A percentile compares a stretch with the other conserved stretches of the same genome.
Evolutionary conservation across 2,797 vertebrate species (phyloP).

Genomic region (Sardinella longiceps): DNA sequence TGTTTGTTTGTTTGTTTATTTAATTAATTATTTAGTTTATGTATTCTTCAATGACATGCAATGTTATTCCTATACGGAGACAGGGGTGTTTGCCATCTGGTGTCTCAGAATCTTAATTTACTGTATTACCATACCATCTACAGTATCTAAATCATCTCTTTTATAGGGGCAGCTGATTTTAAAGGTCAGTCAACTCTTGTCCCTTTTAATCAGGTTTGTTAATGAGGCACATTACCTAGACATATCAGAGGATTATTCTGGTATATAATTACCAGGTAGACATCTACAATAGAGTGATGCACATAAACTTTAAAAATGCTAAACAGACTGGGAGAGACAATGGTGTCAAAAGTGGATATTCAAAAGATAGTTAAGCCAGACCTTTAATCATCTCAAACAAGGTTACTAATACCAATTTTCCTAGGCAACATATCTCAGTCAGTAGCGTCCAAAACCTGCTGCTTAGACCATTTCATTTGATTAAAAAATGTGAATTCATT

Average conservation of each 20-base stretch:
- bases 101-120: too few species aligned
- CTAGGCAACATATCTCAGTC: constrained; percentile 45
- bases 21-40: too few species aligned
- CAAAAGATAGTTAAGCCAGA: background rate
- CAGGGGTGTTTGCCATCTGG: too few species aligned
- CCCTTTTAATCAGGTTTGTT: background rate
- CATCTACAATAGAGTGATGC: too few species aligned
- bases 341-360: constrained; percentile 32
- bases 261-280: too few species aligned
- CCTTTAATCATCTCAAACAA: background rate
- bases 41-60: too few species aligned
- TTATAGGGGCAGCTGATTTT: background rate
- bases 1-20: too few species aligned
- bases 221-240: background rate
- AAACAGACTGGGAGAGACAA: constrained; percentile 14
- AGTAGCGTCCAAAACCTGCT: constrained; percentile 57
- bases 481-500: constrained; percentile 51
- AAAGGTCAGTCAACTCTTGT: background rate
- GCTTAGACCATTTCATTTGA: constrained; percentile 63
- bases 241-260: background rate
- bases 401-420: background rate
- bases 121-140: too few species aligned
- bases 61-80: too few species aligned
- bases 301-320: too few species aligned
- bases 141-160: background rate